Evolutionary conservation across 2,113 vertebrate genomes (phyloP).

Genomic region (Dicrurus megarhynchus): DNA sequence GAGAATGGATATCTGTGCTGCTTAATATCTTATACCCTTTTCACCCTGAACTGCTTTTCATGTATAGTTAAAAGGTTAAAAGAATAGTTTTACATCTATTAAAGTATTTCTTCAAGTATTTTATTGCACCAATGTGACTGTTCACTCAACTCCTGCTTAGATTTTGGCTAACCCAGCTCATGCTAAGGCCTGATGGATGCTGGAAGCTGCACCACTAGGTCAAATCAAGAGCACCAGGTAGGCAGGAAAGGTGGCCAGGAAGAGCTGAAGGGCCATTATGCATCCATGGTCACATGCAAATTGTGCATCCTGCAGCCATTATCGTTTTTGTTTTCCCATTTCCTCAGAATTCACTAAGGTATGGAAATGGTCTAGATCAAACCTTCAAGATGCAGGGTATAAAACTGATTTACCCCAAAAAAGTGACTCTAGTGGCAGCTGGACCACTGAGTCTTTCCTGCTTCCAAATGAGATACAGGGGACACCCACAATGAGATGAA

Average conservation of each 20-base stretch:
- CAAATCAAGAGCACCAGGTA: not conserved
- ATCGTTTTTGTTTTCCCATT: fast-evolving
- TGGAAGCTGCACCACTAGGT: not conserved
- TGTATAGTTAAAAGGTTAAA: not conserved
- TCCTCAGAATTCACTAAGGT: not conserved
- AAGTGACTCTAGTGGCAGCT: not conserved
- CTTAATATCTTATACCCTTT: not conserved
- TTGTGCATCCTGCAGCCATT: not conserved
- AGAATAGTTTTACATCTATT: not conserved
- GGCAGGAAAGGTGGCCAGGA: not conserved
- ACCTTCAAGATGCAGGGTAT: not conserved
- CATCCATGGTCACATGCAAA: not conserved
- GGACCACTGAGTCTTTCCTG: not conserved
- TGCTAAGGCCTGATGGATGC: not conserved
- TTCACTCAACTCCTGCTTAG: not conserved
- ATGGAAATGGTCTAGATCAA: not conserved
- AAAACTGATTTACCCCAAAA: not conserved
- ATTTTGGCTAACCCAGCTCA: not conserved
- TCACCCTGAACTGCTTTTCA: not conserved
- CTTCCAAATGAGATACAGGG: not conserved
- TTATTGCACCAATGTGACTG: not conserved
- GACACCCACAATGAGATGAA: not conserved
- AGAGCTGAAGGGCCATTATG: not conserved
- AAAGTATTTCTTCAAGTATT: not conserved
- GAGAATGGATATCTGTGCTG: not conserved